Conservation (phyloP, 2,888 invertebrate species). For the Ligdia adustata region DNA sequence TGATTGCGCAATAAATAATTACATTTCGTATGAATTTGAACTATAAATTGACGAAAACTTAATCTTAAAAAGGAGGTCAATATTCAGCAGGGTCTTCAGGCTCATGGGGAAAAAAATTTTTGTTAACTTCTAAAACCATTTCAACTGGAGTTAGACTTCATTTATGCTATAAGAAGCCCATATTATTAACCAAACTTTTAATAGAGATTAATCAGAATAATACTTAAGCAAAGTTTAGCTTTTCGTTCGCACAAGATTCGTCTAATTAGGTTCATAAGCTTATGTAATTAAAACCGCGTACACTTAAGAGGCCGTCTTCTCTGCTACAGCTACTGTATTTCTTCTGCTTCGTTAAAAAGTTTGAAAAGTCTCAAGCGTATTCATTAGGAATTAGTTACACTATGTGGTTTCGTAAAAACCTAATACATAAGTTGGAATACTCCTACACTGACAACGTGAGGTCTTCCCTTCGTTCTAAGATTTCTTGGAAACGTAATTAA, state of each 20-base stretch:
- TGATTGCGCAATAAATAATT: background rate
- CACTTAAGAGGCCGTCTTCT: background rate
- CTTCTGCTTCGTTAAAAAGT: background rate
- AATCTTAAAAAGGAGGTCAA: no score
- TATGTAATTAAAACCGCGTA: background rate
- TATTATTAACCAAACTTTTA: constrained; percentile 1
- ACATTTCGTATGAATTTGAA: background rate
- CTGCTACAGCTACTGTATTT: background rate
- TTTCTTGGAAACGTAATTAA: no score
- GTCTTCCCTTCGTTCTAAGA: no score
- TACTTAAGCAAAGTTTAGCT: constrained; percentile 5
- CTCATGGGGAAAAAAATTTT: no score
- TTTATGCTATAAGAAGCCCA: no score
- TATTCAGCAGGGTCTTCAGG: no score
- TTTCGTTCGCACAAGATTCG: background rate
- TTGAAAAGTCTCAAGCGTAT: background rate
- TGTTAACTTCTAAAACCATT: no score
- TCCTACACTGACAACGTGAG: no score
- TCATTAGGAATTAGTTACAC: background rate
- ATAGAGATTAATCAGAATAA: constrained; percentile 4
- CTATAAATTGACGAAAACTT: no score
- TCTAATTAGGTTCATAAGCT: background rate
- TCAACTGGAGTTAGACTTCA: no score
- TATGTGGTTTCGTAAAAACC: no score
- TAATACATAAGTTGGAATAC: no score